phyloP scores from a whole-genome alignment of 2,888 invertebrate genomes.

The Aleiodes alternator region DNA sequence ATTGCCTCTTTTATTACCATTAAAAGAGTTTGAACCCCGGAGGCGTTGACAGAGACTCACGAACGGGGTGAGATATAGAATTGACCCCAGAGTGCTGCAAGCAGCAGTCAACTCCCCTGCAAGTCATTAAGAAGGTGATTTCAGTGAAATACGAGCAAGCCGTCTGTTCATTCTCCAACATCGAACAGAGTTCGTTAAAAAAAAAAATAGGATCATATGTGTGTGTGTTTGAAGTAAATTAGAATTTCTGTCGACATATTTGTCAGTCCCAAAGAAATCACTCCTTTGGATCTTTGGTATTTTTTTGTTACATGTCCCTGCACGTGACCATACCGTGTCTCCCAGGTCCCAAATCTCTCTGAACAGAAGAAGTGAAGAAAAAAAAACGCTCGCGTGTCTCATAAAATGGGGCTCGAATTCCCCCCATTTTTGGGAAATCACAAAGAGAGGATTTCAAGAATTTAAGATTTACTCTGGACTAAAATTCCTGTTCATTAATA shows the following conservation, averaged over 20 bases:
- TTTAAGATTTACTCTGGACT: neutral
- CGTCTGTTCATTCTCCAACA: neutral
- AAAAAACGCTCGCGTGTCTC: slow-evolving; percentile 8
- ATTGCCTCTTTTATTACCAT: slow-evolving; percentile 63
- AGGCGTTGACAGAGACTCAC: slow-evolving; percentile 29
- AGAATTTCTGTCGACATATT: slow-evolving; percentile 6
- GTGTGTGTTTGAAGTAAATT: neutral
- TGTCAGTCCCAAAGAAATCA: slow-evolving; percentile 13
- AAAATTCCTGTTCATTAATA: slow-evolving; percentile 1
- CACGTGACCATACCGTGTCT: slow-evolving; percentile 49
- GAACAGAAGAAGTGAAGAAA: no score
- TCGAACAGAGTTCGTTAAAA: no score
- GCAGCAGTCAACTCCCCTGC: neutral
- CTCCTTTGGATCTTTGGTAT: slow-evolving; percentile 23
- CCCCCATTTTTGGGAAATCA: slow-evolving; percentile 15
- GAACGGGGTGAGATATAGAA: slow-evolving; percentile 24
- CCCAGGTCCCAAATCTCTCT: slow-evolving; percentile 37
- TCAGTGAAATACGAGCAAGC: slow-evolving; percentile 27
- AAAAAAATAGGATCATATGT: slow-evolving; percentile 29
- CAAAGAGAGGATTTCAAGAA: slow-evolving; percentile 6
- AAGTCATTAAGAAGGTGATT: slow-evolving; percentile 12
- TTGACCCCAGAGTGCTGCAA: neutral
- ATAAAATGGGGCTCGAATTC: neutral
- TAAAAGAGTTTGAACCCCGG: slow-evolving; percentile 43
- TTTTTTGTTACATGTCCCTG: slow-evolving; percentile 38